phyloP scores from a whole-genome alignment of 2,888 invertebrate species.

The Laothoe populi region DNA sequence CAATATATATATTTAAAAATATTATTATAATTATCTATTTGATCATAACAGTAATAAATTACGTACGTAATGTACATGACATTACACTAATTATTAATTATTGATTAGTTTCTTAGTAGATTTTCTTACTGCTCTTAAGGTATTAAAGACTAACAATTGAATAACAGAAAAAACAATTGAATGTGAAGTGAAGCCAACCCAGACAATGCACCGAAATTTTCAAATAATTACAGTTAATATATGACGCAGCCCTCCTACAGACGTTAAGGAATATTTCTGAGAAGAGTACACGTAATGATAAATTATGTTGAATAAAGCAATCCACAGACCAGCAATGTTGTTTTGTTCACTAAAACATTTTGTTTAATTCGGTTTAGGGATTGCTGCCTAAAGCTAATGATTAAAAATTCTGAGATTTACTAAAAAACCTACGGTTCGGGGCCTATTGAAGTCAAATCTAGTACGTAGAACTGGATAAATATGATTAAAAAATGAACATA shows the following conservation, averaged over 20 bases:
- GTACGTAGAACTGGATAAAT: slow-evolving; percentile 38
- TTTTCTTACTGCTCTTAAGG: slow-evolving; percentile 14
- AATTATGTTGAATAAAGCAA: slow-evolving; percentile 39
- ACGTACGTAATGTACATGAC: no score
- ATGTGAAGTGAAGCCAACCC: slow-evolving; percentile 46
- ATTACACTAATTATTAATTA: no score
- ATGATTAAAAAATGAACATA: slow-evolving; percentile 37
- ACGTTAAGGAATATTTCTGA: slow-evolving; percentile 61
- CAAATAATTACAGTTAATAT: slow-evolving; percentile 75
- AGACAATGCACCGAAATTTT: slow-evolving; percentile 56
- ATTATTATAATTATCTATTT: no score
- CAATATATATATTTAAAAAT: no score
- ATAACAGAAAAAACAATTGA: slow-evolving; percentile 63
- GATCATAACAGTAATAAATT: no score
- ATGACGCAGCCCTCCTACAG: slow-evolving; percentile 69
- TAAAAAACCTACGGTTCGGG: slow-evolving; percentile 34
- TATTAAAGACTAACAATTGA: slow-evolving; percentile 44
- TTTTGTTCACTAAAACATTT: slow-evolving; percentile 42
- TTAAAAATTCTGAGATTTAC: slow-evolving; percentile 41
- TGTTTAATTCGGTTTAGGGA: slow-evolving; percentile 39
- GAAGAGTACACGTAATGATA: slow-evolving; percentile 56
- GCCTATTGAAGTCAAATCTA: slow-evolving; percentile 38
- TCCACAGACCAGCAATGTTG: slow-evolving; percentile 42
- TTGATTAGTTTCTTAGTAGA: slow-evolving; percentile 24
- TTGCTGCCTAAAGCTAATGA: slow-evolving; percentile 43